These are phyloP conservation scores for Netelia virgata DNA, from an alignment of 2,888 invertebrate genomes.

Conservation along the genomic window DNA sequence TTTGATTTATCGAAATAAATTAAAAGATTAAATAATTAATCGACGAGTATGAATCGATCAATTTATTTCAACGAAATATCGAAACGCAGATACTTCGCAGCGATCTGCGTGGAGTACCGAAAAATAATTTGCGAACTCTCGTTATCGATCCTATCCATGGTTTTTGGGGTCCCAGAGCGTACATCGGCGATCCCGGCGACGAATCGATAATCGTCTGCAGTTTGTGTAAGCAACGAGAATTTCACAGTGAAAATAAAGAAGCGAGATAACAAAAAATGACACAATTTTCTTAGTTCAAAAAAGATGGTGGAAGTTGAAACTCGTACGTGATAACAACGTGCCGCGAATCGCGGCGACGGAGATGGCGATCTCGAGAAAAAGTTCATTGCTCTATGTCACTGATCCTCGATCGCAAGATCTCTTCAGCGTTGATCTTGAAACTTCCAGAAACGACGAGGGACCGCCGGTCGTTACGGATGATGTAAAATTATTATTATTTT, in stretches of 20 bases:
- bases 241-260: slow-evolving; percentile 3
- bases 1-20: background rate
- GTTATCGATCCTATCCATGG: slow-evolving; percentile 79
- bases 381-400: slow-evolving; percentile 81
- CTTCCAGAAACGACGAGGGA: slow-evolving; percentile 66
- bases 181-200: slow-evolving; percentile 82
- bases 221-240: slow-evolving; percentile 62
- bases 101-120: slow-evolving; percentile 74
- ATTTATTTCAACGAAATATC: no score
- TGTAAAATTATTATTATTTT: slow-evolving; percentile 52
- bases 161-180: slow-evolving; percentile 80
- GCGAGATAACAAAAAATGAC: background rate
- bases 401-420: slow-evolving; percentile 77
- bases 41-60: background rate
- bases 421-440: slow-evolving; percentile 79
- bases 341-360: slow-evolving; percentile 77
- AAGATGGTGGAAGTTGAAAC: slow-evolving; percentile 81
- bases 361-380: slow-evolving; percentile 81
- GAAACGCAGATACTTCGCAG: slow-evolving; percentile 70
- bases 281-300: slow-evolving; percentile 73
- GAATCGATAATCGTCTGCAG: slow-evolving; percentile 76
- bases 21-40: background rate
- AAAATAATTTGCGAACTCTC: slow-evolving; percentile 77
- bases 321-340: slow-evolving; percentile 64
- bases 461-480: slow-evolving; percentile 46